phyloP scores from a whole-genome alignment of 2,888 invertebrate genomes.

The Diarsia rubi region DNA sequence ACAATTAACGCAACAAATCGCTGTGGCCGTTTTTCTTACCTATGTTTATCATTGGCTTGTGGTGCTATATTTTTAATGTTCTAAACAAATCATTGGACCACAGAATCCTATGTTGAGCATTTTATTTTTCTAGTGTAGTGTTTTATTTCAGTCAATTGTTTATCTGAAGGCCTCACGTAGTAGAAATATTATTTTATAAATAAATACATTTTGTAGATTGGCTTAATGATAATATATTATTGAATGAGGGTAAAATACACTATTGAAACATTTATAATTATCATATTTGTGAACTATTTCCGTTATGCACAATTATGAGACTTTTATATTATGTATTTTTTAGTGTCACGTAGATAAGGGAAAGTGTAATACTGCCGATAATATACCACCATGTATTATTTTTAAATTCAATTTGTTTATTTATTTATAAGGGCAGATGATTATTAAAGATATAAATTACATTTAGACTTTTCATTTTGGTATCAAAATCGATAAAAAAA shows the following conservation, averaged over 20 bases:
- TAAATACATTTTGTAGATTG: slow-evolving; percentile 43
- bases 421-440: slow-evolving; percentile 62
- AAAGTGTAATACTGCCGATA: slow-evolving; percentile 67
- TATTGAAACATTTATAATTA: slow-evolving; percentile 35
- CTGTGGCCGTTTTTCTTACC: slow-evolving; percentile 13
- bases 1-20: slow-evolving; percentile 7
- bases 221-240: slow-evolving; percentile 26
- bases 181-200: slow-evolving; percentile 46
- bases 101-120: slow-evolving; percentile 13
- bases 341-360: slow-evolving; percentile 52
- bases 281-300: slow-evolving; percentile 21
- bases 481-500: background rate
- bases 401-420: slow-evolving; percentile 63
- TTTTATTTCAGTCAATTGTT: slow-evolving; percentile 37
- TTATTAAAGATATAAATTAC: slow-evolving; percentile 64
- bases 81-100: slow-evolving; percentile 25
- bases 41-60: slow-evolving; percentile 42
- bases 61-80: slow-evolving; percentile 56
- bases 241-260: slow-evolving; percentile 19
- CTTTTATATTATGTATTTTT: slow-evolving; percentile 54
- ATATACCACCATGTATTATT: slow-evolving; percentile 61
- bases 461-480: slow-evolving; percentile 11
- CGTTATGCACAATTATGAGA: slow-evolving; percentile 41
- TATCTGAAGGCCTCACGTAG: slow-evolving; percentile 51
- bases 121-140: slow-evolving; percentile 25